Conservation (phyloP, 2,113 vertebrate genomes). For the Oplegnathus fasciatus region DNA sequence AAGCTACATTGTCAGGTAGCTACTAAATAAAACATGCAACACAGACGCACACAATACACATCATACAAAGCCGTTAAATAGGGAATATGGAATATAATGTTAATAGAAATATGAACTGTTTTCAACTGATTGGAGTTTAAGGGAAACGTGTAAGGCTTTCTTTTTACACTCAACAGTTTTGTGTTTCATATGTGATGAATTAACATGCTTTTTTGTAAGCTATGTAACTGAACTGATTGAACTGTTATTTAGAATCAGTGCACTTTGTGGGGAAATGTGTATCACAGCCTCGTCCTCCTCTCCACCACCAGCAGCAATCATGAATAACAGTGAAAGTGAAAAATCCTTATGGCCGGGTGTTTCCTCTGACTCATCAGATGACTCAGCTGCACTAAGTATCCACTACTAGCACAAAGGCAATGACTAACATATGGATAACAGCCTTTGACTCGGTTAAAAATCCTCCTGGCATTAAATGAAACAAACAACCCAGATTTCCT, state of each 20-base stretch:
- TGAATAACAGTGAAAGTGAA: not conserved
- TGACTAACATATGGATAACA: not conserved
- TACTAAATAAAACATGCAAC: no score
- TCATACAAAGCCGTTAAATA: no score
- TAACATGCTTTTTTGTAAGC: not conserved
- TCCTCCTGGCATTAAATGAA: not conserved
- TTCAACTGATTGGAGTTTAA: no score
- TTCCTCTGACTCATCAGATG: constrained; percentile 12
- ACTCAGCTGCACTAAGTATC: constrained; percentile 6
- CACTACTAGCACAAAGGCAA: not conserved
- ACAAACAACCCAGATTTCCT: not conserved
- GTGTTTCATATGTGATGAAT: not conserved
- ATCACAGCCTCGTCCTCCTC: not conserved
- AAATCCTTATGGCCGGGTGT: not conserved
- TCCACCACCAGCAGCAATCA: not conserved
- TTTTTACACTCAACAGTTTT: not conserved
- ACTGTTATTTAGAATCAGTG: not conserved
- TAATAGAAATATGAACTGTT: no score
- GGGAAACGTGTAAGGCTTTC: no score
- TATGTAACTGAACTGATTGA: not conserved
- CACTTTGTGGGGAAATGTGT: not conserved
- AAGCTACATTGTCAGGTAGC: not conserved
- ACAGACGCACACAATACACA: no score
- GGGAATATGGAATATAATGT: no score
- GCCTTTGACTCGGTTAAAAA: not conserved